Evolutionary conservation across 2,888 invertebrate genomes (phyloP), one percentile per base, ranked within the genome.

Genomic region (Drosophila emarginata): DNA sequence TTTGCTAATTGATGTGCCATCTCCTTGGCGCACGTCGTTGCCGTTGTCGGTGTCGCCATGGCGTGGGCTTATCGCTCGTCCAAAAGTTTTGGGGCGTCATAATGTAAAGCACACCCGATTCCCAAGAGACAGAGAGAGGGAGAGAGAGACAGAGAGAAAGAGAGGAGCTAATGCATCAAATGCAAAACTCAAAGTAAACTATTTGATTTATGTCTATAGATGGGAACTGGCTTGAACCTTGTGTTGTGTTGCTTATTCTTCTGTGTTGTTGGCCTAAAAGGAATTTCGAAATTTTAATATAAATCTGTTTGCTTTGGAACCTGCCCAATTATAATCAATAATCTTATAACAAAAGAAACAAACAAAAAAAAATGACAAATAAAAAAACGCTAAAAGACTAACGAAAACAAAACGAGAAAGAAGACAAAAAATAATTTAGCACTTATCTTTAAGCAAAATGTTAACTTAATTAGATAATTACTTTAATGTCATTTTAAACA

Each of bases 401-500:
- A 32, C 26, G 26, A 52, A 52, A 52, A 26, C 52, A 54, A 54
- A 54, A 36, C 53, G 32, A 54, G 36, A 32, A 18, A 18, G 32
- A 54, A 54, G 32, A 32, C 32, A 32, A 32, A 76, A 78, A 86
- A 87, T 87, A 81, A 83, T 79, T 79, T 82, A 78, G 75, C 78
- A 79, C 79, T 87, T 83, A 84, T 87, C 86, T 79, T 78, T 80
- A 81, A 80, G 87, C 86, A 83, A 85, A 86, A 86, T 87, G 89
- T 87, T 86, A 82, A 80, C 79, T 89, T 89, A 89, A 89, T 89
- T 88, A 87, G 87, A 87, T 88, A 84, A 89, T 87, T 87, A 80
- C 78, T 77, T 81, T 77, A 80, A 80, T 78, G 84, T 76, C 78
- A 75, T 73, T 87, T 77, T 75, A 76, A 88, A 76, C 78, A 78